phyloP scores from a whole-genome alignment of 1,140 invertebrate species.

The Atta cephalotes region DNA sequence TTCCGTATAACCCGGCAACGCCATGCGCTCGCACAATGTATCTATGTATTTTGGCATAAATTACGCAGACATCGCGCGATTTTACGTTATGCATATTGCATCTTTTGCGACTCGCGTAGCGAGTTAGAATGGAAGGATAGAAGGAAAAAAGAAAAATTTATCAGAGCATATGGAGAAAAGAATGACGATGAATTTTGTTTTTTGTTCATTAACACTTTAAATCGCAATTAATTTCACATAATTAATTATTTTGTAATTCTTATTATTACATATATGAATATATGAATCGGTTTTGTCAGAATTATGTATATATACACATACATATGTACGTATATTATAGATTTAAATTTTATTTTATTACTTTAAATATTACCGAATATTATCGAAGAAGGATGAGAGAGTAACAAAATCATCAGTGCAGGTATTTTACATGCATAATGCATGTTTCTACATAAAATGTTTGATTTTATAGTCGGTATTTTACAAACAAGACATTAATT shows the following conservation, averaged over 20 bases:
- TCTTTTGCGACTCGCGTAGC: slow-evolving; percentile 24
- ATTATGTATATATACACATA: neutral
- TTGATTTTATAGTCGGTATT: slow-evolving; percentile 19
- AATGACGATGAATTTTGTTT: neutral
- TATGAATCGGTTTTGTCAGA: neutral
- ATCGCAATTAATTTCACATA: slow-evolving; percentile 36
- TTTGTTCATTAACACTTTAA: neutral
- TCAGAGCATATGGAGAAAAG: neutral
- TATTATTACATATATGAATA: neutral
- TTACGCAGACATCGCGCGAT: slow-evolving; percentile 64
- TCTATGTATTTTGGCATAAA: slow-evolving; percentile 58
- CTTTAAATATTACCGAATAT: neutral
- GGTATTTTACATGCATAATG: neutral
- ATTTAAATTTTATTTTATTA: slow-evolving; percentile 6
- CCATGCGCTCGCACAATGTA: neutral
- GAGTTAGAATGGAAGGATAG: neutral
- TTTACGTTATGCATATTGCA: slow-evolving; percentile 52
- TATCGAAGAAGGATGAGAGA: neutral
- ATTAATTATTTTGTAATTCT: slow-evolving; percentile 18
- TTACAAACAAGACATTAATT: slow-evolving; percentile 42
- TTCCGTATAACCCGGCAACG: slow-evolving; percentile 23
- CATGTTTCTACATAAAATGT: neutral
- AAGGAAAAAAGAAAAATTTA: neutral
- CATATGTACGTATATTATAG: neutral
- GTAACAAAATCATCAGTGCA: neutral